Evolutionary conservation across 1,140 invertebrate genomes (phyloP), one percentile per base, ranked within the genome.

Genomic region (Drosophila busckii): DNA sequence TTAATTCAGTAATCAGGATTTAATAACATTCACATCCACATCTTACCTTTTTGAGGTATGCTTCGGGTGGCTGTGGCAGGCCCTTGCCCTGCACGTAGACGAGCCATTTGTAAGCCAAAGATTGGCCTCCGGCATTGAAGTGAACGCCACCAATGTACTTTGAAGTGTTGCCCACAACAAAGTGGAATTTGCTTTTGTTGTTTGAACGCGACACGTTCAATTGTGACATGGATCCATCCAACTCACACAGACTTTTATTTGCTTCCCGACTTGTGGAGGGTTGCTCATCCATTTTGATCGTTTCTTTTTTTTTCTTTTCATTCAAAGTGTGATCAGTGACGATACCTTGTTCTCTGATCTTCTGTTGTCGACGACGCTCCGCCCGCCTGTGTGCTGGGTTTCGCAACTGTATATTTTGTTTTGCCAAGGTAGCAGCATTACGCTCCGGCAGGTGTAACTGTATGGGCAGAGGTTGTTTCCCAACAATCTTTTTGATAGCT

Each of bases 61-160:
- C 87, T 12, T 91, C 88, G 48, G 95, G 89, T 0, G 75, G 71
- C 37, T 92, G 22, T 0, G 89, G 2, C 90, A 89, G 34, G 88
- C 87, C 61, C 90, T 91, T 34, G 1, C 91, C 63, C 29, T 85
- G 75, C 0, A 97, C 91, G 88, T 97, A 97, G 35, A 97, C 90
- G 88, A 96, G 92, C 96, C 96, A 97, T 78, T 96, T 96, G 86
- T 97, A 95, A 35, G 92, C 95, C n/a, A 93, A 90, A 20, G 89
- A 89, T 67, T 94, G 91, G 13, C 38, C 32, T 12, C 10, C 17
- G 2, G 31, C 4, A 3, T 46, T 44, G 2, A 4, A 6, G n/a
- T 53, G 45, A 19, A 28, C 40, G 2, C 91, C 88, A 1, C 92
- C 92, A 22, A 95, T 92, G 89, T 92, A 96, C 87, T 94, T 95